Evolutionary conservation across 1,140 invertebrate species (phyloP), one percentile per base, ranked within the genome.

Genomic region (Brachionus rubens): DNA sequence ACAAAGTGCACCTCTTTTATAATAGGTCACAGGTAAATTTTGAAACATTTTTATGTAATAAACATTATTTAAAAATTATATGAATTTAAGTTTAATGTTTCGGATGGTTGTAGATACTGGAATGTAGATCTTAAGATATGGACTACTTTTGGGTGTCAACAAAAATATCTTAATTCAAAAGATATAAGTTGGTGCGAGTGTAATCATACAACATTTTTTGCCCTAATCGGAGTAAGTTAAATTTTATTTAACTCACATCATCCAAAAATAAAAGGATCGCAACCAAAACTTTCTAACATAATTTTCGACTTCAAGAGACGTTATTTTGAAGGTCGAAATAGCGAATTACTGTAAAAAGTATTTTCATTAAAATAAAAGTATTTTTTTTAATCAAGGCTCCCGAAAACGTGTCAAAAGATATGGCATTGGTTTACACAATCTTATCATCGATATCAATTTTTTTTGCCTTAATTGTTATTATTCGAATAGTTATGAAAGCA

Each of bases 171-270:
- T 12, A 36, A 43, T 43, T 65, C 40, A 43, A n/a, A 14, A 12
- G 59, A 65, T 24, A 46, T 65, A 65, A 16, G 24, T 26, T 65
- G 40, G 33, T 65, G 59, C 43, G 4, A 16, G 21, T 65, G 59
- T 41, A 65, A 43, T 24, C 59, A 65, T 43, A 65, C 59, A 14
- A 65, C 59, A 24, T 65, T 65, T 43, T 65, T 65, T 43, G 59
- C 36, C n/a, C 14, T 65, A 24, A 26, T 65, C 24, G 59, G 36
- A 2, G 59, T 65, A 43, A 43, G 59, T 65, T 14, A 3, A 7
- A 7, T 46, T 14, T 46, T 3, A 7, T 14, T 14, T n/a, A n/a
- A n/a, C n/a, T n/a, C n/a, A n/a, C n/a, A n/a, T n/a, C n/a, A n/a
- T n/a, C n/a, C n/a, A n/a, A n/a, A n/a, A n/a, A n/a, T n/a, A n/a